Percentiles rank a stretch among this genome's conserved stretches.
phyloP scores from a whole-genome alignment of 2,113 vertebrate genomes.

The human (Homo sapiens) region GRCh38 chr4:188695501-188696000 shows the following conservation, averaged over 20 bases:
- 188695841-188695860: not conserved
- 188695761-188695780: not conserved
- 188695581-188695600: not conserved
- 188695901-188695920: not conserved
- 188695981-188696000: not conserved
- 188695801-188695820: not conserved
- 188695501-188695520: not conserved
- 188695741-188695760: not conserved
- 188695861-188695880: not conserved
- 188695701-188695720: not conserved
- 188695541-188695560: not conserved
- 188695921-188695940: not conserved
- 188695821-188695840: not conserved
- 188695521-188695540: not conserved
- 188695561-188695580: not conserved
- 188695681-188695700: not conserved
- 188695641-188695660: not conserved
- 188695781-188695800: not conserved
- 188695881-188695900: not conserved
- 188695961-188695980: not conserved
- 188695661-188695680: not conserved
- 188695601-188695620: not conserved
- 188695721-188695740: not conserved
- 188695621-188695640: not conserved
- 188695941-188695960: not conserved